These are phyloP conservation scores for Catharus fuscescens DNA, from an alignment of 2,113 vertebrate genomes.

Conservation along the genomic window DNA sequence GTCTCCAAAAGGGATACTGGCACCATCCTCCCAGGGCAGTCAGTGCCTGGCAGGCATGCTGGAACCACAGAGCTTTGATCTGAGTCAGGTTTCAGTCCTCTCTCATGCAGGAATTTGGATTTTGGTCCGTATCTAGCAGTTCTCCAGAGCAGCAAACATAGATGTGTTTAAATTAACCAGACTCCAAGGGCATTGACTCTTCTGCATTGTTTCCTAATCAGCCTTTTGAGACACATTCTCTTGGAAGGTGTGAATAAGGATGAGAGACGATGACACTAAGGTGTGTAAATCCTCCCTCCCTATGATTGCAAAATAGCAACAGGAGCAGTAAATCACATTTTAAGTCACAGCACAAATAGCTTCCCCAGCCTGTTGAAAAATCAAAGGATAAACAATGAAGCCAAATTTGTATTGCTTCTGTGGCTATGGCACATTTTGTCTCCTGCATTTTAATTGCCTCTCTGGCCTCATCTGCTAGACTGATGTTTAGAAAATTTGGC, in stretches of 20 bases:
- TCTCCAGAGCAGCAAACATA: neutral
- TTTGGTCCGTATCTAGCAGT: neutral
- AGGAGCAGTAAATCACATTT: neutral
- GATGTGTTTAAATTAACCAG: neutral
- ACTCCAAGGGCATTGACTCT: neutral
- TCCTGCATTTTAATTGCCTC: conserved; percentile 9
- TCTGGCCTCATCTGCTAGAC: conserved; percentile 8
- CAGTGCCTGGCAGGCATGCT: neutral
- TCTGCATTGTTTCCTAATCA: neutral
- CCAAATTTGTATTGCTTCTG: neutral
- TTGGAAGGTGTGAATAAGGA: neutral
- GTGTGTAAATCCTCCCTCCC: neutral
- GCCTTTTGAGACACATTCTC: neutral
- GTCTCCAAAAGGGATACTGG: neutral
- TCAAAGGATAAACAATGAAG: conserved; percentile 7
- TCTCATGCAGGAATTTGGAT: neutral
- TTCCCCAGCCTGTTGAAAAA: neutral
- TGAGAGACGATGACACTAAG: neutral
- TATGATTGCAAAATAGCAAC: neutral
- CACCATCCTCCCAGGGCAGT: neutral
- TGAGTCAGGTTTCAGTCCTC: neutral
- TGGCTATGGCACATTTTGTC: neutral
- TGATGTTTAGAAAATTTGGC: conserved; percentile 1
- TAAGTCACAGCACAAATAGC: neutral
- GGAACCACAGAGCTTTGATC: neutral